Percentiles rank a stretch among this genome's conserved stretches.
phyloP scores from a whole-genome alignment of 2,113 vertebrate species.

The Poeciliopsis turrubarensis region DNA sequence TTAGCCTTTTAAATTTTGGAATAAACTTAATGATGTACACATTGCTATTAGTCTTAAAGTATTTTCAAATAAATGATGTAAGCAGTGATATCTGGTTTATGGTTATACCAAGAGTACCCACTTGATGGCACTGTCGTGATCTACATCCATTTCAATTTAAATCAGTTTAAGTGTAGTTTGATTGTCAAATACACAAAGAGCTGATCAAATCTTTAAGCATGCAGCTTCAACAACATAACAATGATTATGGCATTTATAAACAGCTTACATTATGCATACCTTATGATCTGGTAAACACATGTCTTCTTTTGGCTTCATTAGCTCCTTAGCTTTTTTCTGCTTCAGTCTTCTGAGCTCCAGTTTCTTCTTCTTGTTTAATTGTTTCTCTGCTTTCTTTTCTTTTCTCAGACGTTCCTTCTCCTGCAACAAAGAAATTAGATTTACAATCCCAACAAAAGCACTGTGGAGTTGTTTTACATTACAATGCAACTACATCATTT shows the following conservation, averaged over 20 bases:
- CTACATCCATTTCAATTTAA: neutral
- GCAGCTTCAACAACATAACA: slow-evolving; percentile 6
- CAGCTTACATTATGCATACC: slow-evolving; percentile 76
- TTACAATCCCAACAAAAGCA: neutral
- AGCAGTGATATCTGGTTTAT: neutral
- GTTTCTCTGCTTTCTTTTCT: slow-evolving; percentile 94
- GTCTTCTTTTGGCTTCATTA: slow-evolving; percentile 96
- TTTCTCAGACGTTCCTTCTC: slow-evolving; percentile 92
- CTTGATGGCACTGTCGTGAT: slow-evolving; percentile 71
- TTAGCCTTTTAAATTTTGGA: neutral
- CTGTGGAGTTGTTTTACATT: neutral
- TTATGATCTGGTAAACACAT: slow-evolving; percentile 96
- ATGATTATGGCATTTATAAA: slow-evolving; percentile 8
- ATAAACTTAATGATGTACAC: neutral
- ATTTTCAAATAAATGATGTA: neutral
- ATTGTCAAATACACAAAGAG: slow-evolving; percentile 18
- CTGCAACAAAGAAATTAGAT: slow-evolving; percentile 69
- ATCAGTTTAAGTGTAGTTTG: neutral
- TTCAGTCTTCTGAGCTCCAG: slow-evolving; percentile 89
- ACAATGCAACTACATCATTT: no score
- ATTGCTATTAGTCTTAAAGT: neutral
- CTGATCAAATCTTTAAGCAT: slow-evolving; percentile 22
- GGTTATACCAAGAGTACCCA: slow-evolving; percentile 42
- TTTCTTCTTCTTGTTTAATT: slow-evolving; percentile 93
- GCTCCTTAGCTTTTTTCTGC: slow-evolving; percentile 92